Evolutionary conservation across 2,113 vertebrate genomes (phyloP).

Genomic region (Sterrhoptilus dennistouni): DNA sequence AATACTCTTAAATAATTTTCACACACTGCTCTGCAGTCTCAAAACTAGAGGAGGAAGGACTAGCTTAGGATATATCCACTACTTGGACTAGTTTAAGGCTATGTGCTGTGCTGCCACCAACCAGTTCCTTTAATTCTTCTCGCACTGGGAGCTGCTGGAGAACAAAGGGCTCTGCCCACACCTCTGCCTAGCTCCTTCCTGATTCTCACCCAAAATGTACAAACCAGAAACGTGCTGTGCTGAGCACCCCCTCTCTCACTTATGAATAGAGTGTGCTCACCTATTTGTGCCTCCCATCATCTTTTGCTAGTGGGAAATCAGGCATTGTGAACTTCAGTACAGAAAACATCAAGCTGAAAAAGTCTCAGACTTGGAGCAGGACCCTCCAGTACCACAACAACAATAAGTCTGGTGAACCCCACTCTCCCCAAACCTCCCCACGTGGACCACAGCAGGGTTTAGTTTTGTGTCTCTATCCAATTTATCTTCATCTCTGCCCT

Average conservation of each 20-base stretch:
- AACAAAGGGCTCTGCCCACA: not conserved
- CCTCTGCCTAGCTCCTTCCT: not conserved
- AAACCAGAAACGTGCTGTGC: not conserved
- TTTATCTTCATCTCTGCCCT: not conserved
- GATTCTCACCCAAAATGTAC: not conserved
- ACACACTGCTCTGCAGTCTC: not conserved
- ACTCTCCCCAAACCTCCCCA: not conserved
- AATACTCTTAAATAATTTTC: not conserved
- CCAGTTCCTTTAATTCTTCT: not conserved
- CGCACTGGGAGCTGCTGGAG: not conserved
- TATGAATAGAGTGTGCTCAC: not conserved
- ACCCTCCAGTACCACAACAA: not conserved
- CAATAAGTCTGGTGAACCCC: not conserved
- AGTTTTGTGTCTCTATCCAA: not conserved
- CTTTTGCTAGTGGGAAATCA: not conserved
- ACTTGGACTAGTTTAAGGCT: not conserved
- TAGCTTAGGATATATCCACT: not conserved
- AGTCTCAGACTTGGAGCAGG: not conserved
- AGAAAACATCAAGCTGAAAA: not conserved
- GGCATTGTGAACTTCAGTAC: not conserved
- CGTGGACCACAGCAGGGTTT: not conserved
- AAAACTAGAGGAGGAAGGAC: not conserved
- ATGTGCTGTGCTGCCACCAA: not conserved
- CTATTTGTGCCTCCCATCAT: fast-evolving
- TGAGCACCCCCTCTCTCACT: not conserved